Percentiles rank a stretch among this genome's conserved stretches.
Evolutionary conservation across 2,888 invertebrate genomes (phyloP).

Genomic region (Liopterus haemorrhoidalis): DNA sequence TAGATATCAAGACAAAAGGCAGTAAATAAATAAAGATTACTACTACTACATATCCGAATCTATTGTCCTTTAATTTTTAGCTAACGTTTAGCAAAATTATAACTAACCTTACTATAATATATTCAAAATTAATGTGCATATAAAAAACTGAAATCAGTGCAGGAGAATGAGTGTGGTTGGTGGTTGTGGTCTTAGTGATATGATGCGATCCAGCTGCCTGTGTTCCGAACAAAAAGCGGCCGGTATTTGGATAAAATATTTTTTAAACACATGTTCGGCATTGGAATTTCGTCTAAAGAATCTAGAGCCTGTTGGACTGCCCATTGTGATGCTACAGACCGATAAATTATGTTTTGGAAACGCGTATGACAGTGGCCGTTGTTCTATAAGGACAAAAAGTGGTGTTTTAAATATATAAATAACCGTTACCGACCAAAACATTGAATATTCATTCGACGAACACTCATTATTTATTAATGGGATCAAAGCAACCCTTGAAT

Average conservation of each 20-base stretch:
- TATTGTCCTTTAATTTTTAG: too few species aligned
- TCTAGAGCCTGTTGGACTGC: constrained; percentile 41
- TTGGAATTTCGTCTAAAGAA: constrained; percentile 45
- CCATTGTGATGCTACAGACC: constrained; percentile 47
- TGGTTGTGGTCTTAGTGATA: too few species aligned
- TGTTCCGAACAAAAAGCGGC: constrained; percentile 40
- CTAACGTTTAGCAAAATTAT: too few species aligned
- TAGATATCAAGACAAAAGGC: too few species aligned
- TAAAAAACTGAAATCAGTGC: too few species aligned
- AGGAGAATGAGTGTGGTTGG: too few species aligned
- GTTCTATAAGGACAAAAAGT: constrained; percentile 12
- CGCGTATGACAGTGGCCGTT: constrained; percentile 46
- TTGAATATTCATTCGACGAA: constrained; percentile 22
- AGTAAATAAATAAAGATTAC: too few species aligned
- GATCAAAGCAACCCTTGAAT: constrained; percentile 10
- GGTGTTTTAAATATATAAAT: constrained; percentile 21
- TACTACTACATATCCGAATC: too few species aligned
- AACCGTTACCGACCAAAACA: constrained; percentile 16
- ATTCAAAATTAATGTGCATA: too few species aligned
- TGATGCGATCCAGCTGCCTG: too few species aligned
- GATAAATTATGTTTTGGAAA: constrained; percentile 47
- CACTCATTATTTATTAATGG: constrained; percentile 23
- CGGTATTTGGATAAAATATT: constrained; percentile 46
- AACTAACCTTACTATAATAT: too few species aligned
- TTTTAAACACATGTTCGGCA: constrained; percentile 47